Percentiles rank a stretch among this genome's conserved stretches.
Conservation (phyloP, 2,888 invertebrate species). For the Drymonia ruficornis region DNA sequence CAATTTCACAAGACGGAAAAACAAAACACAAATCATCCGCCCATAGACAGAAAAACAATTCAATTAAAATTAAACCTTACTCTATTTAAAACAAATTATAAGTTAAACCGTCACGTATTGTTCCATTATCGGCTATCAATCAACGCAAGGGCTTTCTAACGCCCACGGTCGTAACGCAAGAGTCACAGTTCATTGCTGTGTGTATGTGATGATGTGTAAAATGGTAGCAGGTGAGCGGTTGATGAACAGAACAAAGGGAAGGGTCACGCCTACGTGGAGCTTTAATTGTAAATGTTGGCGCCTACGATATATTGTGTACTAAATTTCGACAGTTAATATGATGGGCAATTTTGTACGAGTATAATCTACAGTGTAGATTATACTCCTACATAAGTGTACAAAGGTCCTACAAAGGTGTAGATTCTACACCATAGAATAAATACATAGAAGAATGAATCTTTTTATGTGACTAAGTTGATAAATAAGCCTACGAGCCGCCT, state of each 20-base stretch:
- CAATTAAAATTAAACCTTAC: neutral
- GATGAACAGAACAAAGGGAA: constrained; percentile 24
- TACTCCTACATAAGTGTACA: no score
- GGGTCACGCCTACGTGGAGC: constrained; percentile 49
- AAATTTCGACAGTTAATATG: neutral
- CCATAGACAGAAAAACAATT: neutral
- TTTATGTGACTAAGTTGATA: no score
- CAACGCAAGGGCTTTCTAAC: constrained; percentile 29
- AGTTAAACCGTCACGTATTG: neutral
- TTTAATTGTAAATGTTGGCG: constrained; percentile 42
- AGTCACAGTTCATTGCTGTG: constrained; percentile 15
- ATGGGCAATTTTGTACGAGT: no score
- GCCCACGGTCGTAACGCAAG: constrained; percentile 16
- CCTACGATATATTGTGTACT: constrained; percentile 42
- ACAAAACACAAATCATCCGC: constrained; percentile 20
- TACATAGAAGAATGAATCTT: no score
- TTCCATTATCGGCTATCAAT: constrained; percentile 36
- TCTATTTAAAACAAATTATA: neutral
- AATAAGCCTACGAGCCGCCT: no score
- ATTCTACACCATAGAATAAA: no score
- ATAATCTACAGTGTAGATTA: no score
- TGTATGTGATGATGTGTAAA: neutral
- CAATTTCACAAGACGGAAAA: constrained; percentile 18
- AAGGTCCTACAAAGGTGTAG: no score
- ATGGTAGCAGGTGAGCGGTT: neutral